A percentile compares a stretch with the other conserved stretches of the same genome.
Evolutionary conservation across 2,113 vertebrate genomes (phyloP).

Genomic region (Apus apus): DNA sequence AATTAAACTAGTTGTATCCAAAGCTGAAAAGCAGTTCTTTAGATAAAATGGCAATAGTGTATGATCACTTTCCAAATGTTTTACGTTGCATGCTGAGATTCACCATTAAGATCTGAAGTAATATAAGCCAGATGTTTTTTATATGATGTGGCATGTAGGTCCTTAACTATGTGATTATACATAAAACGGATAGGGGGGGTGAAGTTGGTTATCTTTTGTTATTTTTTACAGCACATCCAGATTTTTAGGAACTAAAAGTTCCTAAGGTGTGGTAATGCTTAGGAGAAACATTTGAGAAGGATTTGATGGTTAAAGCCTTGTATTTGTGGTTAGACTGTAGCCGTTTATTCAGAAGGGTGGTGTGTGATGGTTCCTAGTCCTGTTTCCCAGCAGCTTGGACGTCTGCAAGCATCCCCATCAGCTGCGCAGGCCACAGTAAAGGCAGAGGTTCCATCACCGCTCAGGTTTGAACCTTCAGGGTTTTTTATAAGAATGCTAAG

Average conservation of each 20-base stretch:
- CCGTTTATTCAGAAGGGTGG: background rate
- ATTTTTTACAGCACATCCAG: background rate
- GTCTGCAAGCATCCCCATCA: accelerated
- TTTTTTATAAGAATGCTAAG: background rate
- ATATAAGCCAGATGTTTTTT: background rate
- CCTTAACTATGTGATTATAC: background rate
- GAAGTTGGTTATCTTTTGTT: background rate
- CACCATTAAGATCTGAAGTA: background rate
- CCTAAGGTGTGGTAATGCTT: background rate
- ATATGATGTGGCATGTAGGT: background rate
- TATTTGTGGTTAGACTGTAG: background rate
- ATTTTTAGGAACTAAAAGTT: background rate
- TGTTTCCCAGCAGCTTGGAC: background rate
- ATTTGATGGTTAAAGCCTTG: background rate
- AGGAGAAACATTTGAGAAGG: background rate
- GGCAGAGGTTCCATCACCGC: background rate
- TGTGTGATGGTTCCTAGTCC: background rate
- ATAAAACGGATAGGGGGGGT: background rate
- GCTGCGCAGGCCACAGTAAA: background rate
- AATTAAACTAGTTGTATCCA: background rate
- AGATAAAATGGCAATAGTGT: background rate
- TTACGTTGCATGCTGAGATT: background rate
- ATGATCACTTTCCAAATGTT: background rate
- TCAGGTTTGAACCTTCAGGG: accelerated
- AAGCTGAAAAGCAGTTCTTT: background rate